These are phyloP conservation scores for Labia minor DNA, from an alignment of 2,888 invertebrate genomes.

Conservation along the genomic window DNA sequence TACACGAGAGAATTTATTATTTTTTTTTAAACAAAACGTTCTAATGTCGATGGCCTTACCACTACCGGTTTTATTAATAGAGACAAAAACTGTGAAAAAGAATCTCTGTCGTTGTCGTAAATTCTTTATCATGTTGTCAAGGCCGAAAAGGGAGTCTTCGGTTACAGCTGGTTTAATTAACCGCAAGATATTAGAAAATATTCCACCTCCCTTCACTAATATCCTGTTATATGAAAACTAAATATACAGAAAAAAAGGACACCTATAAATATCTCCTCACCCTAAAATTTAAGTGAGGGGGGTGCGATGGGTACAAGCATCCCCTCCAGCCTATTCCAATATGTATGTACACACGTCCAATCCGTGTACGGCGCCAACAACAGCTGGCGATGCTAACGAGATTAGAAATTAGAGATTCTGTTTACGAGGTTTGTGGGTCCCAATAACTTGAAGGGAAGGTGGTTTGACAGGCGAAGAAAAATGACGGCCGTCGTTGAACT, in stretches of 20 bases:
- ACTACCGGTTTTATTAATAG: too few relatives aligned
- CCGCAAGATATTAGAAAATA: too few relatives aligned
- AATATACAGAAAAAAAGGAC: neutral
- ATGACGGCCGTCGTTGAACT: neutral
- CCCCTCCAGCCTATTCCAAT: neutral
- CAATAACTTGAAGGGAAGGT: neutral
- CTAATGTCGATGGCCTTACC: too few relatives aligned
- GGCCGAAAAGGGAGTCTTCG: too few relatives aligned
- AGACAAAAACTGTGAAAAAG: too few relatives aligned
- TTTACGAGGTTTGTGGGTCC: slow-evolving; percentile 7
- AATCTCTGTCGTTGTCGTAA: too few relatives aligned
- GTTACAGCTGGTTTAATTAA: too few relatives aligned
- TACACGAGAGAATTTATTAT: too few relatives aligned
- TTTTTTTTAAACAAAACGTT: too few relatives aligned
- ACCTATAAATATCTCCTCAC: neutral
- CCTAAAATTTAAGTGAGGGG: neutral
- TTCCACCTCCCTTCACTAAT: too few relatives aligned
- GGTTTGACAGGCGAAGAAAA: slow-evolving; percentile 13
- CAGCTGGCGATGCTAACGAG: slow-evolving; percentile 13
- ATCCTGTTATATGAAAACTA: neutral
- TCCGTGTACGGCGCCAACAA: neutral
- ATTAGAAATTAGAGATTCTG: slow-evolving; percentile 7
- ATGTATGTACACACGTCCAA: neutral
- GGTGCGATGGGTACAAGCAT: neutral
- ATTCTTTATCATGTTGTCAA: too few relatives aligned